phyloP scores from a whole-genome alignment of 2,888 invertebrate species.

The Dimorphilus gyrociliatus region DNA sequence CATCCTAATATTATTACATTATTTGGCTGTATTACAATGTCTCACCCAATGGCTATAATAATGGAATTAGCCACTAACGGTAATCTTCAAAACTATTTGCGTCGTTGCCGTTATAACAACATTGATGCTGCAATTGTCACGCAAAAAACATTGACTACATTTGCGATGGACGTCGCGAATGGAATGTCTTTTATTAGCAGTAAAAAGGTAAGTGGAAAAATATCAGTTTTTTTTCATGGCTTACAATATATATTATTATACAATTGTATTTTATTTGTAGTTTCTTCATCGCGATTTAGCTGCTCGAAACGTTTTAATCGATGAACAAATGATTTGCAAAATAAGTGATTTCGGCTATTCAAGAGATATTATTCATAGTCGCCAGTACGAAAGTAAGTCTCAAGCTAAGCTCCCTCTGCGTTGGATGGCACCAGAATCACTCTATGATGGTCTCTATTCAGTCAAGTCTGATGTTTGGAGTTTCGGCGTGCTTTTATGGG shows the following conservation, averaged over 20 bases:
- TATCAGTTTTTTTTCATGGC: too few relatives aligned
- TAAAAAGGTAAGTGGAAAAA: constrained; percentile 10
- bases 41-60: constrained; percentile 11
- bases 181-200: constrained; percentile 11
- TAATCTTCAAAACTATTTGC: constrained; percentile 9
- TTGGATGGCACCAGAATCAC: constrained; percentile 91
- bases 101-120: constrained; percentile 4
- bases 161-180: constrained; percentile 10
- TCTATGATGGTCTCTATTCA: constrained; percentile 81
- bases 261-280: constrained; percentile 41
- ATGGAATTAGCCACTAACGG: constrained; percentile 12
- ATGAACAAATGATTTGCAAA: constrained; percentile 69
- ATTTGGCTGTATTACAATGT: constrained; percentile 10
- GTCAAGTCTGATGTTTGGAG: constrained; percentile 90
- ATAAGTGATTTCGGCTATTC: constrained; percentile 77
- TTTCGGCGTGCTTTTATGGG: constrained; percentile 85
- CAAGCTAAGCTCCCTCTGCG: constrained; percentile 47
- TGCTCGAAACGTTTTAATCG: constrained; percentile 61
- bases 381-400: constrained; percentile 29
- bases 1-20: constrained; percentile 11
- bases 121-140: constrained; percentile 6
- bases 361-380: constrained; percentile 63
- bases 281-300: constrained; percentile 69
- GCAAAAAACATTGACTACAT: constrained; percentile 7
- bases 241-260: constrained; percentile 1